These are phyloP conservation scores for Meandrusa payeni DNA, from an alignment of 2,888 invertebrate species.

Conservation along the genomic window DNA sequence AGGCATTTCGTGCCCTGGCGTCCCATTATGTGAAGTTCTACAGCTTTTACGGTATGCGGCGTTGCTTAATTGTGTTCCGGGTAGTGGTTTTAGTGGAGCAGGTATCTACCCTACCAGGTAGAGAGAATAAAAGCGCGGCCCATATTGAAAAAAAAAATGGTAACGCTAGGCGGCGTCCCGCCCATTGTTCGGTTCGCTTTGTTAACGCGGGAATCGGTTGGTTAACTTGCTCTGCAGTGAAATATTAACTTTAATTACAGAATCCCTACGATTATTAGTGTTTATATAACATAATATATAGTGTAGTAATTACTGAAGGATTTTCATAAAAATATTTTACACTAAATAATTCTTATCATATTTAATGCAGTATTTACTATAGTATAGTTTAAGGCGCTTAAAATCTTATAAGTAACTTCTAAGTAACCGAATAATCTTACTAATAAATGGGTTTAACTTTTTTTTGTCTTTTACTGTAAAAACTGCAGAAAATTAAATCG, in stretches of 20 bases:
- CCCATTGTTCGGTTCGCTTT: slow-evolving; percentile 41
- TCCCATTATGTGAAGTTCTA: slow-evolving; percentile 42
- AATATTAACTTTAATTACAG: slow-evolving; percentile 3
- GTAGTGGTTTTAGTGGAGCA: slow-evolving; percentile 61
- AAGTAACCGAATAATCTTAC: too few species aligned
- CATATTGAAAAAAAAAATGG: slow-evolving; percentile 49
- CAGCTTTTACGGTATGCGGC: slow-evolving; percentile 59
- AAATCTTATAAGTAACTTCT: too few species aligned
- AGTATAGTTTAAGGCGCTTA: too few species aligned
- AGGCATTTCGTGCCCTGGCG: slow-evolving; percentile 38
- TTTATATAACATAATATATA: too few species aligned
- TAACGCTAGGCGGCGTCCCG: slow-evolving; percentile 33
- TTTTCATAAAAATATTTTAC: too few species aligned
- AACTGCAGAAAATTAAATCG: too few species aligned
- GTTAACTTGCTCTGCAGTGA: too few species aligned
- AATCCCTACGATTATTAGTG: neutral
- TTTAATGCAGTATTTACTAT: too few species aligned
- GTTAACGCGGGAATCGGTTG: slow-evolving; percentile 35
- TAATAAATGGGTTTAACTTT: too few species aligned
- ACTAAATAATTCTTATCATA: too few species aligned
- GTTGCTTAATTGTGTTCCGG: slow-evolving; percentile 72
- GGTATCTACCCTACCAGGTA: slow-evolving; percentile 62
- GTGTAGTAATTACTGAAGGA: too few species aligned
- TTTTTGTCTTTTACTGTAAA: too few species aligned
- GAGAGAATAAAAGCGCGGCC: slow-evolving; percentile 48